Evolutionary conservation across 2,888 invertebrate species (phyloP).

Genomic region (Eristalis intricaria): DNA sequence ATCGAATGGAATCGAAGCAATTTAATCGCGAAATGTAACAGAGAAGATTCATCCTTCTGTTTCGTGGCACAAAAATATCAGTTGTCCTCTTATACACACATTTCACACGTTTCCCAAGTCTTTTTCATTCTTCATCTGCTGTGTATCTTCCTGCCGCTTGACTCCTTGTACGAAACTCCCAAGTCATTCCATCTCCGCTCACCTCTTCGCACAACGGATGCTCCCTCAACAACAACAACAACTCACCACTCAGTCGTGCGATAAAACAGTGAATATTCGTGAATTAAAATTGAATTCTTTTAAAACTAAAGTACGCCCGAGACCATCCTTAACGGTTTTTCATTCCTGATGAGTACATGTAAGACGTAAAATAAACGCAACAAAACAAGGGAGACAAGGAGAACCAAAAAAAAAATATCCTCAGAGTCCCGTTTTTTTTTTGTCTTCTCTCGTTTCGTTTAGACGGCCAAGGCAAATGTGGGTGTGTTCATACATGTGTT

Average conservation of each 20-base stretch:
- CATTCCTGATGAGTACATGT: background rate
- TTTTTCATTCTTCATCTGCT: background rate
- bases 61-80: background rate
- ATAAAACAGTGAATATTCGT: background rate
- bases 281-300: background rate
- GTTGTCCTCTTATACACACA: background rate
- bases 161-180: background rate
- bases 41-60: background rate
- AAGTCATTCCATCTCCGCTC: background rate
- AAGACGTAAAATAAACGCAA: constrained; percentile 4
- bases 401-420: constrained; percentile 15
- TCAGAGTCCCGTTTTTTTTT: constrained; percentile 14
- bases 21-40: background rate
- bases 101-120: background rate
- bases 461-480: constrained; percentile 58
- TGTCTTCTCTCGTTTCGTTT: constrained; percentile 6
- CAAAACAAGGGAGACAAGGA: background rate
- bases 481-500: constrained; percentile 71
- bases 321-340: background rate
- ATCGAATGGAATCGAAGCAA: background rate
- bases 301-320: background rate
- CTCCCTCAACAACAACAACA: background rate
- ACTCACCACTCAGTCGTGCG: background rate
- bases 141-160: background rate
- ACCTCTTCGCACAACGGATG: background rate